These are phyloP conservation scores for Prinia subflava DNA, from an alignment of 2,113 vertebrate genomes.

Conservation along the genomic window DNA sequence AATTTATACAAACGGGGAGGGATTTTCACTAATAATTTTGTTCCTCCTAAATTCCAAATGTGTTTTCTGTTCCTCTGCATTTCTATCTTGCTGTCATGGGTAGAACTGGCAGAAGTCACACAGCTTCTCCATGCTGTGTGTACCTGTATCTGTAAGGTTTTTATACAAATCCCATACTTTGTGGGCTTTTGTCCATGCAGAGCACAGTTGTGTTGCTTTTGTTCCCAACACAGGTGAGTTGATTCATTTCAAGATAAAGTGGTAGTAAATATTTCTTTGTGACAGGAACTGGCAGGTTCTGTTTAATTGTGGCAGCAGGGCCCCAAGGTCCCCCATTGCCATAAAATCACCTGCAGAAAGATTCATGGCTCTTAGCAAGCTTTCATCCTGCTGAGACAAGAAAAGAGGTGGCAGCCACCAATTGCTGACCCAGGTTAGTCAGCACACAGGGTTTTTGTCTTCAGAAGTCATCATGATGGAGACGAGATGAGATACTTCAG, in stretches of 20 bases:
- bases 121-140: background rate
- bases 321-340: background rate
- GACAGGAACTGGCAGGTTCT: background rate
- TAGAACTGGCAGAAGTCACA: background rate
- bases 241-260: background rate
- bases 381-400: background rate
- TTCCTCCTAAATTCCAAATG: background rate
- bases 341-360: background rate
- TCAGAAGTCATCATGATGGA: background rate
- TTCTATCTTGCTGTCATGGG: background rate
- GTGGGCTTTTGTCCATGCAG: background rate
- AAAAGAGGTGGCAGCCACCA: background rate
- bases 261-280: background rate
- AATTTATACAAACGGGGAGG: background rate
- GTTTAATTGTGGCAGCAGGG: background rate
- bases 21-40: background rate
- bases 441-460: background rate
- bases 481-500: background rate
- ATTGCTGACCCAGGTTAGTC: background rate
- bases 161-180: background rate
- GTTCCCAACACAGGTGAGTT: background rate
- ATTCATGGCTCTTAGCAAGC: fast-evolving
- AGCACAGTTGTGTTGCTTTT: background rate
- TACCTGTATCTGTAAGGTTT: background rate
- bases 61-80: background rate